Conservation (phyloP, 2,797 vertebrate species). For the Poecilia wingei region DNA sequence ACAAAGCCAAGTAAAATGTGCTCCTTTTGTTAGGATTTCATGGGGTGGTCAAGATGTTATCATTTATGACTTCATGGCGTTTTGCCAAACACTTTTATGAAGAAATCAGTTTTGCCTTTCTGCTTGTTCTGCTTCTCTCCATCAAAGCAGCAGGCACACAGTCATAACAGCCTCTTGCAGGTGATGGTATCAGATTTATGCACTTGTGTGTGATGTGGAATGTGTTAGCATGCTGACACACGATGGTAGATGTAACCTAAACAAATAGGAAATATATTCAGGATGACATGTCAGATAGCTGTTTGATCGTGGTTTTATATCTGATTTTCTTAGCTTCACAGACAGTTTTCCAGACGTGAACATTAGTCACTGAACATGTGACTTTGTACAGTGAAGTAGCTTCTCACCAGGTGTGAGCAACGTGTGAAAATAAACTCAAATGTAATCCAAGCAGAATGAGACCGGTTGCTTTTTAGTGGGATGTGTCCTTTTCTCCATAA, state of each 20-base stretch:
- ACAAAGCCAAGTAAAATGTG: slow-evolving; percentile 6
- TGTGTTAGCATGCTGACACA: slow-evolving; percentile 60
- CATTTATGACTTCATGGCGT: not conserved
- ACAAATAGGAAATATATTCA: slow-evolving; percentile 26
- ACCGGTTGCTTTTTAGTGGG: slow-evolving; percentile 49
- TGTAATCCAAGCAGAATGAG: slow-evolving; percentile 2
- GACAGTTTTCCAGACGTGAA: not conserved
- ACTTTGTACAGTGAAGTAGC: slow-evolving; percentile 19
- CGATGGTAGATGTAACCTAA: slow-evolving; percentile 45
- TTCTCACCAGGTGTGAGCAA: slow-evolving; percentile 11
- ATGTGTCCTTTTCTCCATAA: slow-evolving; percentile 13
- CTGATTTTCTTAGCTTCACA: not conserved
- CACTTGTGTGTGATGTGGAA: slow-evolving; percentile 53
- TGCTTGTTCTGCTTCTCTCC: slow-evolving; percentile 2
- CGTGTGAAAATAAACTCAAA: slow-evolving; percentile 9
- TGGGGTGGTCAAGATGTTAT: not conserved
- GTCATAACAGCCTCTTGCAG: slow-evolving; percentile 42
- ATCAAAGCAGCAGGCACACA: slow-evolving; percentile 24
- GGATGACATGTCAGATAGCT: not conserved
- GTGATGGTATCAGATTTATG: slow-evolving; percentile 50
- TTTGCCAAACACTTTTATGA: not conserved
- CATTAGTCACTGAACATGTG: slow-evolving; percentile 5
- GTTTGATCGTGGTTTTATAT: not conserved
- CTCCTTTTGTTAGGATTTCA: not conserved
- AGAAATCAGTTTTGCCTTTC: slow-evolving; percentile 16